Evolutionary conservation across 1,140 invertebrate species (phyloP).

Genomic region (Macrocentrus cingulum): DNA sequence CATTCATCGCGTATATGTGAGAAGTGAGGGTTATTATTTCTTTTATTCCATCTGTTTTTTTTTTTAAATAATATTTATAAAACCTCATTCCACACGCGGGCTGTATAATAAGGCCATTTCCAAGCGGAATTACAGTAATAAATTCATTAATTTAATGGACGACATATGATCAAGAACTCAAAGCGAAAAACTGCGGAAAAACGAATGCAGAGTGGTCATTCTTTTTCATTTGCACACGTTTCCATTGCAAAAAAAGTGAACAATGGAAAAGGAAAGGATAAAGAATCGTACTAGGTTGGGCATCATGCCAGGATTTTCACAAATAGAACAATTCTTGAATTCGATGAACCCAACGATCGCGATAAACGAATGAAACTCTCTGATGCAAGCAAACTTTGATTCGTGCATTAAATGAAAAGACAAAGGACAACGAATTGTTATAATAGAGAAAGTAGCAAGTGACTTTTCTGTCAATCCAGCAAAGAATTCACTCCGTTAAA

Average conservation of each 20-base stretch:
- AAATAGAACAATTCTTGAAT: not conserved
- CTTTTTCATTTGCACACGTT: not conserved
- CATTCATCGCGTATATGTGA: too few relatives aligned
- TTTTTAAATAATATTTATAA: too few relatives aligned
- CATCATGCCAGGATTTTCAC: not conserved
- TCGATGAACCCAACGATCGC: not conserved
- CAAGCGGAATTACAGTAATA: too few relatives aligned
- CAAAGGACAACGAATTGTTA: not conserved
- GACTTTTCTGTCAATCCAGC: not conserved
- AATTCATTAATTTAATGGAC: too few relatives aligned
- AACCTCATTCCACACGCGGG: too few relatives aligned
- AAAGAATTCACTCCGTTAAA: too few relatives aligned
- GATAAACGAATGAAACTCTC: slow-evolving; percentile 16
- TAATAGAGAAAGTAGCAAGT: not conserved
- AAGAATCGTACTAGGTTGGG: not conserved
- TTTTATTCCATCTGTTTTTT: too few relatives aligned
- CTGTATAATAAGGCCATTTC: too few relatives aligned
- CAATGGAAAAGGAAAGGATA: slow-evolving; percentile 11
- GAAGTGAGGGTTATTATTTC: too few relatives aligned
- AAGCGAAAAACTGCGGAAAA: too few relatives aligned
- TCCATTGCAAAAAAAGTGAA: not conserved
- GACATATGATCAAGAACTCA: too few relatives aligned
- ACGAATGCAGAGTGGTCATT: too few relatives aligned
- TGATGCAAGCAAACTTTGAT: not conserved
- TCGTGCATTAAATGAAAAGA: not conserved